Evolutionary conservation across 2,113 vertebrate species (phyloP).

Genomic region (Electrona antarctica): DNA sequence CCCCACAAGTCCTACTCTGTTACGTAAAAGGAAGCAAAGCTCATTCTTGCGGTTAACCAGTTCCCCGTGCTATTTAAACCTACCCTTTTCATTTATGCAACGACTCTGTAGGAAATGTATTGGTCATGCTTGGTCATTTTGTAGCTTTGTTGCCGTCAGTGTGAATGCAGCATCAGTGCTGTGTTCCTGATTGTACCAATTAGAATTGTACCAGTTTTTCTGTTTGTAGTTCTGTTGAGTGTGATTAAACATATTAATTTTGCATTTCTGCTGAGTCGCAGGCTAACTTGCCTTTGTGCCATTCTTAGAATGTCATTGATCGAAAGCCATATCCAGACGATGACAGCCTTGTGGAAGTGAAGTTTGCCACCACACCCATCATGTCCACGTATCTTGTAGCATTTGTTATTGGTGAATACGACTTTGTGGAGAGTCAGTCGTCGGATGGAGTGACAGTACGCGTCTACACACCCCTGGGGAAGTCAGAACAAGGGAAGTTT

Average conservation of each 20-base stretch:
- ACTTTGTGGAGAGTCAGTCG: conserved; percentile 94
- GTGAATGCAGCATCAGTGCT: no score
- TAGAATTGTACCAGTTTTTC: no score
- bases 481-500: conserved; percentile 96
- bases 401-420: conserved; percentile 97
- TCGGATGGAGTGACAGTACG: conserved; percentile 90
- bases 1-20: no score
- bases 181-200: no score
- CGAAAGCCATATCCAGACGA: conserved; percentile 92
- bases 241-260: not conserved
- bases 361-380: conserved; percentile 91
- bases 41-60: no score
- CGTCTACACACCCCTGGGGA: conserved; percentile 95
- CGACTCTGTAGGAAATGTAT: no score
- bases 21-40: no score
- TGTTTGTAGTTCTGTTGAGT: no score
- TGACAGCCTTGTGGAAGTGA: conserved; percentile 91
- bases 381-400: conserved; percentile 99
- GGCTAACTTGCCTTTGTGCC: not conserved
- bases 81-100: no score
- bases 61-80: no score
- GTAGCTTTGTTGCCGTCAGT: no score
- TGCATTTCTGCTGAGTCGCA: not conserved
- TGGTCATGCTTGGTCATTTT: no score
- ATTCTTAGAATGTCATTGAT: conserved; percentile 87